These are phyloP conservation scores for Eidolon dupreanum DNA, from an alignment of 2,797 vertebrate genomes.

Conservation along the genomic window DNA sequence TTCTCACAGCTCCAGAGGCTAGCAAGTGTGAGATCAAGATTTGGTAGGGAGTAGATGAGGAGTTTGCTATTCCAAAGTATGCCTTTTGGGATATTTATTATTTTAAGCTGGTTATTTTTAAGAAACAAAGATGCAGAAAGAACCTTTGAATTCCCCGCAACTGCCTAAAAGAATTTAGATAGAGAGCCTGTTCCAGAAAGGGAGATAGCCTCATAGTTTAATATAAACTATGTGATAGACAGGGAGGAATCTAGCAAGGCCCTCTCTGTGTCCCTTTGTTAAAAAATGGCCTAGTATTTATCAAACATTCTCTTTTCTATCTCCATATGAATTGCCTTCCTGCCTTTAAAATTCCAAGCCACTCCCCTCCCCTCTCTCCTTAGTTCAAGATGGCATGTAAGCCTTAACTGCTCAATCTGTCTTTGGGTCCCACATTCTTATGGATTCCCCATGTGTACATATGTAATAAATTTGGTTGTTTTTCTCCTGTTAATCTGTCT, in stretches of 20 bases:
- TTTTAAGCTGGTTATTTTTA: too few species aligned
- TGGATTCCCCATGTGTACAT: neutral
- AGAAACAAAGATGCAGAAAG: too few species aligned
- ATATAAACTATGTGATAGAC: neutral
- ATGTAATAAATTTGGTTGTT: neutral
- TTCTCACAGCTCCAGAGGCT: neutral
- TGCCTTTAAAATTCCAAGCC: neutral
- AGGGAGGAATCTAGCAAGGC: neutral
- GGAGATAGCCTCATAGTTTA: neutral
- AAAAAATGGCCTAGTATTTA: neutral
- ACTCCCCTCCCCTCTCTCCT: neutral
- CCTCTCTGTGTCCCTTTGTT: neutral
- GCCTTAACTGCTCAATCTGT: neutral
- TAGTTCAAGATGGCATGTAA: neutral
- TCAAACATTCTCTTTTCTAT: neutral
- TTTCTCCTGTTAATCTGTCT: neutral
- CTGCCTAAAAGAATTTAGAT: neutral
- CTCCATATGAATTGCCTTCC: neutral
- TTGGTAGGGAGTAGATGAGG: neutral
- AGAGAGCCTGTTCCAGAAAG: neutral
- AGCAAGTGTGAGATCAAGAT: neutral
- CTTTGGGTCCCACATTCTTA: neutral
- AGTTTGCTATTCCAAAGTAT: too few species aligned
- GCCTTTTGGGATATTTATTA: too few species aligned
- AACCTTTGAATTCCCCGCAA: too few species aligned